Base-by-base conservation (phyloP, 2,797 vertebrate species). In the Lerista edwardsae region DNA sequence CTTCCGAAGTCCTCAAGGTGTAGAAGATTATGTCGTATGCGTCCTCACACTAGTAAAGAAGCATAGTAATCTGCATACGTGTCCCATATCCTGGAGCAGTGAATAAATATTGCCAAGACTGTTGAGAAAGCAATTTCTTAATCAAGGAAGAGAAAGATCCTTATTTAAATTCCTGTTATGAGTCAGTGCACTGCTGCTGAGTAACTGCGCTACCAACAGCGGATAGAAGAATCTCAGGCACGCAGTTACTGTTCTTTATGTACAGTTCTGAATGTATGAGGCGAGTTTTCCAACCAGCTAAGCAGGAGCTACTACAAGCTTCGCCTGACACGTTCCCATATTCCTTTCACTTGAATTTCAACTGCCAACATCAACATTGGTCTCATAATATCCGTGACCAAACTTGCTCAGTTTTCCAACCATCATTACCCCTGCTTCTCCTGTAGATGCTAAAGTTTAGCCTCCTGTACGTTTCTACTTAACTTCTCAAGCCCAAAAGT, bases 361-460 rank as follows among this genome's bases (percentile, higher is more conserved):
- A 61, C 15, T 3, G 39, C n/a, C 39, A 75, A 81, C 19, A 34
- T n/a, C 84, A 62, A 71, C 77, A 68, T 1, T 64, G 21, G 47
- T 59, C 31, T 31, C 41, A 23, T 68, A 19, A 21, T 44, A 29
- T 27, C 80, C 81, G 31, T 2, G n/a, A n/a, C 51, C 2, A 36
- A 80, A 41, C 19, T 80, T 7, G 19, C 75, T 79, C 36, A 69
- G 9, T 75, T 83, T 80, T 61, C 76, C 71, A 83, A 62, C 76
- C 39, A 31, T 41, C 51, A 61, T 34, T 3, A 75, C 0, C 59
- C 39, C 29, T 68, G 41, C 41, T 44, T 44, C 4, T 19, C 9
- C 62, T 44, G 61, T 15, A 41, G 12, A 57, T 15, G 9, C 19
- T 64, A 36, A 27, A 79, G 10, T 11, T 6, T 19, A 31, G 17